Base-by-base conservation (phyloP, 2,113 vertebrate genomes). In the Melanostigma gelatinosum region DNA sequence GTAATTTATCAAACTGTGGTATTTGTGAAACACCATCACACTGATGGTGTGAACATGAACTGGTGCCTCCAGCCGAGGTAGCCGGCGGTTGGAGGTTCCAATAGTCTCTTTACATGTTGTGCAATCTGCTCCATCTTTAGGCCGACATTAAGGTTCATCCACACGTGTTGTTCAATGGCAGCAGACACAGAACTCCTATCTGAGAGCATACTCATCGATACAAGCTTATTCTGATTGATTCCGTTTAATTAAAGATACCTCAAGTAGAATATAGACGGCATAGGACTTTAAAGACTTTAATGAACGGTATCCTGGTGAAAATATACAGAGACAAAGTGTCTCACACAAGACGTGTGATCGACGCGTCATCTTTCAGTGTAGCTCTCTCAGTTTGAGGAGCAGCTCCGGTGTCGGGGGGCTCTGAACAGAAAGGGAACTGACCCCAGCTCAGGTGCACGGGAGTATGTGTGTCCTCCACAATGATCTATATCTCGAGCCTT, bases 391-490 rank as follows among this genome's bases (percentile, higher is more conserved):
- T 34, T 57, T 78, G 0, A 13, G 75, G 52, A 7, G 40, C 36
- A 13, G 27, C 36, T 62, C 15, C 3, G 34, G 20, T 18, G 54
- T 27, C 34, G 20, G 38, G 34, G 13, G 22, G 13, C 38, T 60
- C 42, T 12, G 16, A 65, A 84, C 83, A 72, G 67, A 72, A 77
- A 84, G 80, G 62, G 69, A 80, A 69, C 42, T 87, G 87, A 89
- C 87, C 80, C 80, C 65, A 48, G 77, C 82, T 85, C 81, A 77
- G 90, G 88, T 86, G 77, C 86, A 87, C 36, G 75, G 46, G 9
- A 69, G 85, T 86, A 86, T 91, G 84, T 87, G 92, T 88, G 85
- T 92, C 91, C 88, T 91, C 91, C 76, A 80, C 89, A 79, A 89
- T 93, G 93, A 93, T 93, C 87, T 86, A 93, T 87, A 82, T 83